Percentiles rank a stretch among this genome's conserved stretches.
Conservation (phyloP, 2,888 invertebrate species). For the Papilio demoleus region DNA sequence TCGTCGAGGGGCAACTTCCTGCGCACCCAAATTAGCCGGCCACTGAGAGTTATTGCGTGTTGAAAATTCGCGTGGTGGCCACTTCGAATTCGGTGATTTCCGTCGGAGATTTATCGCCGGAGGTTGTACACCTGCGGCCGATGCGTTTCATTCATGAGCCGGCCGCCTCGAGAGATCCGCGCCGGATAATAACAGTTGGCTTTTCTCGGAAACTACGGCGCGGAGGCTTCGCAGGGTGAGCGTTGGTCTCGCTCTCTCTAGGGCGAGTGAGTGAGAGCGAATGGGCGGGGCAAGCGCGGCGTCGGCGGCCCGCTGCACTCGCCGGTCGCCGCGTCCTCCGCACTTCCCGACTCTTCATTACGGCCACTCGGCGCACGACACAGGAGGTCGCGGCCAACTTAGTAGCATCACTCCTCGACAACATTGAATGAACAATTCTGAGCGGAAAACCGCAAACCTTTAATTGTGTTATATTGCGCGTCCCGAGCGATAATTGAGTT, state of each 20-base stretch:
- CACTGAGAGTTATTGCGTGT: constrained; percentile 79
- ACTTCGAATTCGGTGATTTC: constrained; percentile 73
- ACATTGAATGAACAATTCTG: constrained; percentile 23
- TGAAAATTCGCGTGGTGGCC: constrained; percentile 70
- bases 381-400: constrained; percentile 39
- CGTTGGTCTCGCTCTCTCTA: constrained; percentile 64
- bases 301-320: constrained; percentile 65
- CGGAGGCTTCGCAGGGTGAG: constrained; percentile 76
- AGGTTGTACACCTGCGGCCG: constrained; percentile 77
- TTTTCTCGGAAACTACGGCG: constrained; percentile 78
- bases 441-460: constrained; percentile 30
- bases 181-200: constrained; percentile 80
- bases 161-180: constrained; percentile 73
- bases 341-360: constrained; percentile 73
- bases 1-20: constrained; percentile 71
- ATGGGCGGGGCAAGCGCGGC: constrained; percentile 75
- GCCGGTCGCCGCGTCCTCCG: constrained; percentile 60
- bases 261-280: constrained; percentile 67
- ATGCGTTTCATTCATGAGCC: constrained; percentile 76
- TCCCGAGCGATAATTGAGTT: constrained; percentile 32
- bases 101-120: constrained; percentile 67
- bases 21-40: constrained; percentile 66
- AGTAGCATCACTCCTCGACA: constrained; percentile 34
- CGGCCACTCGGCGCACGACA: constrained; percentile 61
- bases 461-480: constrained; percentile 23